A percentile compares a stretch with the other conserved stretches of the same genome.
phyloP scores from a whole-genome alignment of 2,113 vertebrate species.

The Hippocampus barbouri region DNA sequence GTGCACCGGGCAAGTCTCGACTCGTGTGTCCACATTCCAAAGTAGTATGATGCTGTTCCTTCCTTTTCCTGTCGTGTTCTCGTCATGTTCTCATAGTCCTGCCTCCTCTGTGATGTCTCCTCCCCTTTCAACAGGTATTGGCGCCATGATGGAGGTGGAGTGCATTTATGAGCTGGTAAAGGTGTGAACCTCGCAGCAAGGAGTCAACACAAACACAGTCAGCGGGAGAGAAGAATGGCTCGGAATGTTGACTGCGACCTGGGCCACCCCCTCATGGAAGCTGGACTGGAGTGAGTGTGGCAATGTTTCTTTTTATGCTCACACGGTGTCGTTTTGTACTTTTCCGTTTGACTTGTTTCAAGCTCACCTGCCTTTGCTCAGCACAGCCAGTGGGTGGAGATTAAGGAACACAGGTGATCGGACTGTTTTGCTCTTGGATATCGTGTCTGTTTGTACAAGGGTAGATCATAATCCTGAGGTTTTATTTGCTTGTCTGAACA shows the following conservation, averaged over 20 bases:
- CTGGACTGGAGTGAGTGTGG: constrained; percentile 65
- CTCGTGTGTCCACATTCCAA: constrained; percentile 26
- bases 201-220: background rate
- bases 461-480: background rate
- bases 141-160: constrained; percentile 49
- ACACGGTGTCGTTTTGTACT: background rate
- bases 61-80: background rate
- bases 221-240: constrained; percentile 44
- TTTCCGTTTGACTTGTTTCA: background rate
- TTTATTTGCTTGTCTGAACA: constrained; percentile 6
- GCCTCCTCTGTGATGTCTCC: background rate
- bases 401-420: background rate
- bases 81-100: background rate
- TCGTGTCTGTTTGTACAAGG: background rate
- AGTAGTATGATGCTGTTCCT: constrained; percentile 6
- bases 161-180: constrained; percentile 28
- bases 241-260: constrained; percentile 55
- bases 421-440: constrained; percentile 12
- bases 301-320: background rate
- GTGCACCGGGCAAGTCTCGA: background rate
- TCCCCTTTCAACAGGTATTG: constrained; percentile 20
- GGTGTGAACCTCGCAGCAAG: constrained; percentile 35
- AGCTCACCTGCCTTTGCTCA: background rate
- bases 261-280: constrained; percentile 35
- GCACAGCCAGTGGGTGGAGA: background rate